phyloP scores from a whole-genome alignment of 2,797 vertebrate genomes.

The Buphagus erythrorhynchus region DNA sequence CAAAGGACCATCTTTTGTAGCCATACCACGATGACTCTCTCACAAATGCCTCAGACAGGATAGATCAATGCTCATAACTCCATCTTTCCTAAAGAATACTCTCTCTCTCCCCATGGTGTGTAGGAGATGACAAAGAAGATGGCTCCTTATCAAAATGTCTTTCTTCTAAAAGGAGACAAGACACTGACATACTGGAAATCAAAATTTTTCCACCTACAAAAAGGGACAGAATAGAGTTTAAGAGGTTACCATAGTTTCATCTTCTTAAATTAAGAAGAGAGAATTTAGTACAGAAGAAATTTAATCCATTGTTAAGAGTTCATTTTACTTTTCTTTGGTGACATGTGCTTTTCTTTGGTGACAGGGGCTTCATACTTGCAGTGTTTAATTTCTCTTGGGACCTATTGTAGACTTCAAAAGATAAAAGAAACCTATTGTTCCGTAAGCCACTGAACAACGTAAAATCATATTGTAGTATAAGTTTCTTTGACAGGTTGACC shows the following conservation, averaged over 20 bases:
- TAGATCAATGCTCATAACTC: background rate
- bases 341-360: background rate
- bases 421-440: conserved; percentile 36
- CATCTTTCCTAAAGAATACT: background rate
- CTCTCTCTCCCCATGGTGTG: background rate
- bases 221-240: background rate
- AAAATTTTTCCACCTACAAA: conserved; percentile 15
- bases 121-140: background rate
- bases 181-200: conserved; percentile 6
- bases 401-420: conserved; percentile 14
- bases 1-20: background rate
- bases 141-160: background rate
- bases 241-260: conserved; percentile 4
- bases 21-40: background rate
- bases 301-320: conserved; percentile 31
- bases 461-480: background rate
- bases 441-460: background rate
- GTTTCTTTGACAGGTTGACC: conserved; percentile 23
- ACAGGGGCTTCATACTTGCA: background rate
- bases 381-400: background rate
- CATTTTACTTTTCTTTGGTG: conserved; percentile 33
- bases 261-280: background rate
- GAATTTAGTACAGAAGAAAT: conserved; percentile 1
- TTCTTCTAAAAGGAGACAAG: background rate
- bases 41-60: background rate